phyloP scores from a whole-genome alignment of 2,888 invertebrate species.

The Lasioglossum leucozonium region DNA sequence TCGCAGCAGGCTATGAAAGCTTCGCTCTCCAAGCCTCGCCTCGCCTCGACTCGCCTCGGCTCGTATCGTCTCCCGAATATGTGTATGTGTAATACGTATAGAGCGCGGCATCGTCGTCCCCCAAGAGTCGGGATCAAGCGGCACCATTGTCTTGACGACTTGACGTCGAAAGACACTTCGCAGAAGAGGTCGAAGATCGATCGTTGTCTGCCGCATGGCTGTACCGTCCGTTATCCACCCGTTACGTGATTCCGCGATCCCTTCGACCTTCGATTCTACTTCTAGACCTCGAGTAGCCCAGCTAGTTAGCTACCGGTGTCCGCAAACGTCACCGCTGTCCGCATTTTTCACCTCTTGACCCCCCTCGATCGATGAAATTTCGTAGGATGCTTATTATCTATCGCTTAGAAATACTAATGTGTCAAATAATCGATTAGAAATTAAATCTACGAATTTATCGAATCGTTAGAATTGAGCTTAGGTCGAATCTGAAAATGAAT shows the following conservation, averaged over 20 bases:
- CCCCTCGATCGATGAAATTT: background rate
- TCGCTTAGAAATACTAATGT: too few relatives aligned
- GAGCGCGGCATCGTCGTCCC: conserved; percentile 22
- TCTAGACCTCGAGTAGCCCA: background rate
- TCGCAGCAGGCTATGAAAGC: conserved; percentile 66
- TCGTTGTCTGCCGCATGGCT: conserved; percentile 50
- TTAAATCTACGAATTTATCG: too few relatives aligned
- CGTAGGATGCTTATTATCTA: background rate
- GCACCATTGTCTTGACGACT: conserved; percentile 63
- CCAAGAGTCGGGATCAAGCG: conserved; percentile 55
- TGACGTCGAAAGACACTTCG: conserved; percentile 62
- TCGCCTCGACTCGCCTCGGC: background rate
- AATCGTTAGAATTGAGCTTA: too few relatives aligned
- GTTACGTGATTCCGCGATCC: conserved; percentile 27
- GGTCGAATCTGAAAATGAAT: too few relatives aligned
- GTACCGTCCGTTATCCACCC: conserved; percentile 26
- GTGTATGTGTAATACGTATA: background rate
- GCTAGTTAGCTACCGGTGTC: background rate
- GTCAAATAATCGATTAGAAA: too few relatives aligned
- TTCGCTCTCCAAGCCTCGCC: conserved; percentile 52
- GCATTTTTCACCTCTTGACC: too few relatives aligned
- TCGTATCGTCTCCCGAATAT: conserved; percentile 14
- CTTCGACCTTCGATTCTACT: background rate
- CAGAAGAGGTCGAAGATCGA: conserved; percentile 66
- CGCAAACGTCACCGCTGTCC: background rate